Evolutionary conservation across 2,888 invertebrate genomes (phyloP).

Genomic region (Drosophila neotestacea): DNA sequence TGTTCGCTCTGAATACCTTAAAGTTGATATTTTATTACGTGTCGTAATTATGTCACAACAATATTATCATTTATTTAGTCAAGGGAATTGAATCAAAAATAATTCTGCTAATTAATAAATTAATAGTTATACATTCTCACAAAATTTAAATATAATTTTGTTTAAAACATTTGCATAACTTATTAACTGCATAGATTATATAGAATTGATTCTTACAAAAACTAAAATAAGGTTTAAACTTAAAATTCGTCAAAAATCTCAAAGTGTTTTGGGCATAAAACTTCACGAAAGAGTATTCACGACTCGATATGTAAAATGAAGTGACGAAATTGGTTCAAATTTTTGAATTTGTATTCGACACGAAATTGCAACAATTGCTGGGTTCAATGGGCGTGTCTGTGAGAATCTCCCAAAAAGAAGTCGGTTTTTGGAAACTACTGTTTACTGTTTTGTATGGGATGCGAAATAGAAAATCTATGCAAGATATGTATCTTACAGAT

Average conservation of each 20-base stretch:
- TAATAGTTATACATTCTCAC: neutral
- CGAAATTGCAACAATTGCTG: slow-evolving; percentile 36
- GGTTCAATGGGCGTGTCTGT: slow-evolving; percentile 33
- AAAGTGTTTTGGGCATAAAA: neutral
- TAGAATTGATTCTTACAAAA: too few species aligned
- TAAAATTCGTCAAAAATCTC: too few species aligned
- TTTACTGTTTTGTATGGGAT: neutral
- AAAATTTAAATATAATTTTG: too few species aligned
- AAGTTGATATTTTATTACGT: slow-evolving; percentile 29
- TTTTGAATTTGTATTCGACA: slow-evolving; percentile 54
- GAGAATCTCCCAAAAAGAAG: slow-evolving; percentile 30
- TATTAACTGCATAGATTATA: too few species aligned
- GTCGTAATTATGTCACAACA: slow-evolving; percentile 26
- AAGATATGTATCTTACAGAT: slow-evolving; percentile 21
- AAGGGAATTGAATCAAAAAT: neutral
- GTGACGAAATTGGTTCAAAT: slow-evolving; percentile 53
- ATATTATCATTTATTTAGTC: slow-evolving; percentile 11
- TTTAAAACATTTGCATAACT: too few species aligned
- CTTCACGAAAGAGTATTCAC: slow-evolving; percentile 6
- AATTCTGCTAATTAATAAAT: slow-evolving; percentile 4
- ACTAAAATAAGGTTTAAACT: too few species aligned
- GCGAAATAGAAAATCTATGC: slow-evolving; percentile 19
- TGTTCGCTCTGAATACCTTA: slow-evolving; percentile 25
- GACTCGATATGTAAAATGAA: neutral
- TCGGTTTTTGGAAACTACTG: slow-evolving; percentile 12